Conservation (phyloP, 1,140 invertebrate genomes). For the Drosophila paulistorum region DNA sequence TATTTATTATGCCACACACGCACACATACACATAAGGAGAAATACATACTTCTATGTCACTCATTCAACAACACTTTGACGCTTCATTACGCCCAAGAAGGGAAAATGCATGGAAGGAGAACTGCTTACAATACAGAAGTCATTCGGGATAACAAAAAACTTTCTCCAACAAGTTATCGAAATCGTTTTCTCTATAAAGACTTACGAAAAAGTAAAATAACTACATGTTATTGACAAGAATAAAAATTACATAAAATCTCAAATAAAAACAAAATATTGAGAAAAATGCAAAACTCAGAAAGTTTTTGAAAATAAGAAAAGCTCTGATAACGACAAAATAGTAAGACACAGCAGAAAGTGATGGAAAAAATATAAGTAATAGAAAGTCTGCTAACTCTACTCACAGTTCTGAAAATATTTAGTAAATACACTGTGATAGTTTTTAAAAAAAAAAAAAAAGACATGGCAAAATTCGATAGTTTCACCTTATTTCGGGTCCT, state of each 20-base stretch:
- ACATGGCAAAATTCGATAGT: too few species aligned
- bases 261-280: not conserved
- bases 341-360: too few species aligned
- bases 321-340: too few species aligned
- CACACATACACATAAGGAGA: slow-evolving; percentile 10
- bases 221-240: not conserved
- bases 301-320: too few species aligned
- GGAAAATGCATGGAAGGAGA: not conserved
- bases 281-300: too few species aligned
- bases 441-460: too few species aligned
- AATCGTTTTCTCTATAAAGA: not conserved
- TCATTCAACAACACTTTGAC: slow-evolving; percentile 70
- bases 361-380: too few species aligned
- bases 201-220: not conserved
- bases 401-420: too few species aligned
- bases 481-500: too few species aligned
- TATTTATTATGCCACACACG: slow-evolving; percentile 48
- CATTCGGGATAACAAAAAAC: slow-evolving; percentile 24
- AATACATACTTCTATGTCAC: slow-evolving; percentile 21
- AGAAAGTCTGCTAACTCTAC: too few species aligned
- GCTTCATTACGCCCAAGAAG: slow-evolving; percentile 57
- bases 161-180: not conserved
- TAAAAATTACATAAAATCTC: not conserved
- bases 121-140: slow-evolving; percentile 49
- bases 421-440: too few species aligned